Percentiles rank a stretch among this genome's conserved stretches.
Conservation (phyloP, 2,113 vertebrate species). For the Edolisoma coerulescens region DNA sequence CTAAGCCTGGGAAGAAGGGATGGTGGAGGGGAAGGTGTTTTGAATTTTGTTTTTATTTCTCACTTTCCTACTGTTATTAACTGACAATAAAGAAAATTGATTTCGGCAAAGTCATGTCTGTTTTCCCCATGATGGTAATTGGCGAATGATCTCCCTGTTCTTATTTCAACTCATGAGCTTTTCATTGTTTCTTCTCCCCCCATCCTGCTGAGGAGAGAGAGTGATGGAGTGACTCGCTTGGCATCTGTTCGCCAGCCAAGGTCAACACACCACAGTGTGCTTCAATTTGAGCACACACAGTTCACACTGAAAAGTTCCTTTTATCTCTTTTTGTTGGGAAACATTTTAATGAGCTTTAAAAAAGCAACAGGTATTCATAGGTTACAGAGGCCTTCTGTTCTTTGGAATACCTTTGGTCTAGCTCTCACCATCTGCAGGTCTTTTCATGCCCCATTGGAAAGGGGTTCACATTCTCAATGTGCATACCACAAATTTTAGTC, state of each 20-base stretch:
- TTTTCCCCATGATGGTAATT: neutral
- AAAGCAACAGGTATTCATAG: neutral
- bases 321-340: neutral
- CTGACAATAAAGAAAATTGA: neutral
- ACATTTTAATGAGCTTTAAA: neutral
- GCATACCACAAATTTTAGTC: neutral
- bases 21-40: neutral
- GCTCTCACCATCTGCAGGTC: neutral
- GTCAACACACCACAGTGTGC: neutral
- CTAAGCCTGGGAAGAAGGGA: neutral
- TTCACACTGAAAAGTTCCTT: neutral
- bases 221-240: neutral
- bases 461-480: neutral
- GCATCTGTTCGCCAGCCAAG: neutral
- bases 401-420: neutral
- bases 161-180: neutral
- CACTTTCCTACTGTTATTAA: neutral
- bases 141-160: neutral
- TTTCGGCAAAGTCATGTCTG: neutral
- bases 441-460: neutral
- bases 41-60: neutral
- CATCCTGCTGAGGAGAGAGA: neutral
- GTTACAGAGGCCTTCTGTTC: neutral
- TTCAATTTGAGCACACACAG: neutral
- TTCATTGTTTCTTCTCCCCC: neutral